Base-by-base conservation (phyloP, 2,888 invertebrate genomes). In the Glyphotaelius pellucidus region DNA sequence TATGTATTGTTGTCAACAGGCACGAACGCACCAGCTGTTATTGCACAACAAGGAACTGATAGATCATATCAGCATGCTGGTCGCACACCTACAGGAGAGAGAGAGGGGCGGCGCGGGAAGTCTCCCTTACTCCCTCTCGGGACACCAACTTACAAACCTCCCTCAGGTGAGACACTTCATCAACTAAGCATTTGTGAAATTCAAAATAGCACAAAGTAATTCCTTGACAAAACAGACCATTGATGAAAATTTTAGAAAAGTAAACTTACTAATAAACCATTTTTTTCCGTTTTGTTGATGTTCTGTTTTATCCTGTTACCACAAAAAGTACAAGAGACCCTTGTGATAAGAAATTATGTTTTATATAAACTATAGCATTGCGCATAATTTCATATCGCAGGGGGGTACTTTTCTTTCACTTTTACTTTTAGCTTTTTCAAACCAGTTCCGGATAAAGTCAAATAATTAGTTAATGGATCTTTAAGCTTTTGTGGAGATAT, bases 41-140 rank as follows among this genome's bases (percentile, higher is more conserved):
- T 97, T 99, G 90, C 99, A 99, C 95, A 99, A 99, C 95, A 98
- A 99, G 94, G 99, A 99, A 95, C 96, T 99, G 86, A 95, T 99
- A 93, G 99, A 99, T 94, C 99, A 99, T 95, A 98, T 99, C 94
- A 98, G 98, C 84, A 98, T 98, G 19, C 96, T 99, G 94, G 99
- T 99, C 30, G 97, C 98, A 9, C 98, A 98, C 94, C 97, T 99
- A 93, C 98, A 98, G 94, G 98, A 98, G 93, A 97, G 98, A 93
- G 99, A 99, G 94, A 96, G 97, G 90, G 96, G 96, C 30, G 94
- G 95, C 15, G 89, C 94, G 94, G 95, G 96, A 93, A 95, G 96
- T 94, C 95, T 97, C 93, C 95, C 96, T 81, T 92, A 92, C 67
- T 91, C 91, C 35, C 95, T 96, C 94, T 96, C 94, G 94, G 97